These are phyloP conservation scores for Telmatochromis sp. DNA, from an alignment of 2,113 vertebrate genomes.

Conservation along the genomic window DNA sequence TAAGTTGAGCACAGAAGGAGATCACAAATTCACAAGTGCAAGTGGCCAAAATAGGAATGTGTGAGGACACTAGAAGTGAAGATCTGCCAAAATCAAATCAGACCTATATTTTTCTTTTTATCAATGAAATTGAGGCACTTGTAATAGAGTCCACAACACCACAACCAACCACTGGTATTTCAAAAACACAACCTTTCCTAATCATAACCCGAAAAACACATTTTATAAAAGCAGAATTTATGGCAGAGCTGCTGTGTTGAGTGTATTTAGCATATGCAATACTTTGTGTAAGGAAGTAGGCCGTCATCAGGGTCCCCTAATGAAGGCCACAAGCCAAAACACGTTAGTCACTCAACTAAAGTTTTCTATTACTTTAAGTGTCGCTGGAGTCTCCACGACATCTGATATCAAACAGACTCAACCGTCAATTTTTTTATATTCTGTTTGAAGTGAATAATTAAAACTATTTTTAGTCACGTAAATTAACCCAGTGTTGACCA, in stretches of 20 bases:
- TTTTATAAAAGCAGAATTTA: background rate
- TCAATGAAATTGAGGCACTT: background rate
- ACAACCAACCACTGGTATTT: background rate
- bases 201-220: accelerated
- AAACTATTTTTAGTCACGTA: background rate
- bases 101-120: background rate
- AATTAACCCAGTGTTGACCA: background rate
- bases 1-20: background rate
- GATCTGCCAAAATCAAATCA: background rate
- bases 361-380: background rate
- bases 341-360: background rate
- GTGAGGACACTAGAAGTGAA: background rate
- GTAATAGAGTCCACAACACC: background rate
- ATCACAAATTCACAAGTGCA: background rate
- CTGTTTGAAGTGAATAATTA: background rate
- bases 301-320: background rate
- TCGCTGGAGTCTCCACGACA: background rate
- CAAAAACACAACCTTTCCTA: background rate
- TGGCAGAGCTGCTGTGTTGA: background rate
- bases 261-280: background rate
- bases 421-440: background rate
- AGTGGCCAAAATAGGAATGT: background rate
- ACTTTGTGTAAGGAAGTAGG: background rate
- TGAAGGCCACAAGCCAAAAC: background rate
- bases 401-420: background rate